A percentile compares a stretch with the other conserved stretches of the same genome.
Conservation (phyloP, 2,113 vertebrate genomes). For the Serinus canaria region DNA sequence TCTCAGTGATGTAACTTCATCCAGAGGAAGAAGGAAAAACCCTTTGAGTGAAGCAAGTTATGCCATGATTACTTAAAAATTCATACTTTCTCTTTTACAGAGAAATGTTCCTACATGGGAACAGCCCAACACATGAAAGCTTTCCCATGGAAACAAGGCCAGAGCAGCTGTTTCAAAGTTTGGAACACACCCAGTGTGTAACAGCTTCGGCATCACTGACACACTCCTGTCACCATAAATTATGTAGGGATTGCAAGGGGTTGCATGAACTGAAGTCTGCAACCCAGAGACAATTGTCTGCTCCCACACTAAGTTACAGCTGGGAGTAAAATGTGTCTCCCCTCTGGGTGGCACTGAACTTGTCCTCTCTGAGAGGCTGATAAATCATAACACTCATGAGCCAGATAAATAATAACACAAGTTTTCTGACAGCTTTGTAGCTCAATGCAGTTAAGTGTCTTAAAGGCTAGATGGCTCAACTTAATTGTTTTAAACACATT, state of each 20-base stretch:
- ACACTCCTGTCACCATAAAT: neutral
- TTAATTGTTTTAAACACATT: neutral
- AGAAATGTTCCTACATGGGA: neutral
- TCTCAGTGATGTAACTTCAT: neutral
- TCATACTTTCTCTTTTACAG: neutral
- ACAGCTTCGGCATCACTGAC: neutral
- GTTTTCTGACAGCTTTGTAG: neutral
- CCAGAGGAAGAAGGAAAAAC: neutral
- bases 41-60: neutral
- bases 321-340: neutral
- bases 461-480: neutral
- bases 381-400: neutral
- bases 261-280: neutral
- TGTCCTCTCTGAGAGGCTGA: neutral
- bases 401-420: neutral
- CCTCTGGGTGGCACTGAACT: neutral
- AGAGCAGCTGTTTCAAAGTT: neutral
- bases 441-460: neutral
- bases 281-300: neutral
- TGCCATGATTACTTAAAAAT: neutral
- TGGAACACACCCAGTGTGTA: neutral
- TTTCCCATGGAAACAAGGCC: neutral
- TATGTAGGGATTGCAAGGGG: neutral
- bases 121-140: neutral
- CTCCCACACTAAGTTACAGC: neutral